Base-by-base conservation (phyloP, 2,888 invertebrate genomes). In the Protonemura montana region DNA sequence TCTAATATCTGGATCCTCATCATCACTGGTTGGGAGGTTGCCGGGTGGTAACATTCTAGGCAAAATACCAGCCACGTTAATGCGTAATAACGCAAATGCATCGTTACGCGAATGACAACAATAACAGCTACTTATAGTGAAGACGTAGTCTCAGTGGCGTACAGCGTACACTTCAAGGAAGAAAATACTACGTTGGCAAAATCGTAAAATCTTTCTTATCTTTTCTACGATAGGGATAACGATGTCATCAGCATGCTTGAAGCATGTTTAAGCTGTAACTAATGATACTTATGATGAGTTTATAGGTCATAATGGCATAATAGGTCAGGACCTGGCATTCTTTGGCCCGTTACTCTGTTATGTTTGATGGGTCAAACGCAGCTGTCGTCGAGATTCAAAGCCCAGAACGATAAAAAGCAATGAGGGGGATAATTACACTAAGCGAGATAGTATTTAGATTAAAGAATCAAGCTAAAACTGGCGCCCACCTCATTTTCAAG, bases 41-140 rank as follows among this genome's bases (percentile, higher is more conserved):
- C 35, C 35, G 35, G n/a, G n/a, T n/a, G n/a, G n/a, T n/a, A n/a
- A 41, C 13, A 41, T 41, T 13, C 16, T 59, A 59, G 7, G 59
- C 59, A 59, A 59, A 59, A 59, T 59, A 21, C 59, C 6, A 59
- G 59, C 3, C 13, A 13, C 59, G 21, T 59, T 59, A 59, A 59
- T 59, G 59, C 59, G 59, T 59, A 59, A 59, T 59, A 21, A 59
- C 3, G 21, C 59, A 59, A 59, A 59, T 59, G 59, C 59, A 59
- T 59, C 78, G 26, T 78, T 25, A 78, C 78, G 27, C 1, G 27
- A 78, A 78, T 78, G 78, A 78, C 28, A 28, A 78, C 78, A 78
- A 59, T 59, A 59, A 59, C 59, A 59, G 16, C n/a, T n/a, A n/a
- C n/a, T n/a, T n/a, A n/a, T n/a, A n/a, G n/a, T n/a, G n/a, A n/a